Evolutionary conservation across 64 coral and sea anemone genomes (phyloP).

Genomic region (Montipora capricornis): DNA sequence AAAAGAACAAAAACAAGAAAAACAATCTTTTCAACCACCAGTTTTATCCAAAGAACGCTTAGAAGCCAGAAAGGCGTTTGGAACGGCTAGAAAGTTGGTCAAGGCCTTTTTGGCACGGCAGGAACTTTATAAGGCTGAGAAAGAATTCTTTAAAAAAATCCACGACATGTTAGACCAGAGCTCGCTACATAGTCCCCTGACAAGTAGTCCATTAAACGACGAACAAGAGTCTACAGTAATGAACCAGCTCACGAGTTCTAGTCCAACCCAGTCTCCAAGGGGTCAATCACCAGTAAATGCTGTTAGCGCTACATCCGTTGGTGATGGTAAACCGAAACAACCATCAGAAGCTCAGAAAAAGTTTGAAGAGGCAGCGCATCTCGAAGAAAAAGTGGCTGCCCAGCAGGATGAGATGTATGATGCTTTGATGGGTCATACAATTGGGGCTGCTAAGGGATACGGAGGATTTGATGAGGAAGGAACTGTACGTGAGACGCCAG

Average conservation of each 20-base stretch:
- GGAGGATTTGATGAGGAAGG: conserved; percentile 65
- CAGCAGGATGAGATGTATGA: conserved; percentile 94
- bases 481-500: conserved; percentile 34
- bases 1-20: conserved; percentile 25
- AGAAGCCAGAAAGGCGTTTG: conserved; percentile 84
- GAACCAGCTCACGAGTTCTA: neutral
- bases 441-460: conserved; percentile 52
- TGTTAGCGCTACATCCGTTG: neutral
- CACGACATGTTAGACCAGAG: conserved; percentile 92
- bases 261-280: conserved; percentile 8
- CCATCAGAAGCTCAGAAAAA: conserved; percentile 59
- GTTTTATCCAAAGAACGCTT: conserved; percentile 63
- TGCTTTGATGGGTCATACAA: conserved; percentile 56
- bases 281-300: conserved; percentile 5
- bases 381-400: conserved; percentile 90
- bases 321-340: conserved; percentile 12
- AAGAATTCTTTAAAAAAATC: conserved; percentile 84
- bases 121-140: conserved; percentile 88
- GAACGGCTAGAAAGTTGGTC: conserved; percentile 85
- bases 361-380: conserved; percentile 86
- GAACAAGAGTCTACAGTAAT: neutral
- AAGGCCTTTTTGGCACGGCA: conserved; percentile 85
- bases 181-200: neutral
- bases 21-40: neutral
- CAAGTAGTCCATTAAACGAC: neutral